Conservation (phyloP, 2,113 vertebrate genomes). For the Cololabis saira region DNA sequence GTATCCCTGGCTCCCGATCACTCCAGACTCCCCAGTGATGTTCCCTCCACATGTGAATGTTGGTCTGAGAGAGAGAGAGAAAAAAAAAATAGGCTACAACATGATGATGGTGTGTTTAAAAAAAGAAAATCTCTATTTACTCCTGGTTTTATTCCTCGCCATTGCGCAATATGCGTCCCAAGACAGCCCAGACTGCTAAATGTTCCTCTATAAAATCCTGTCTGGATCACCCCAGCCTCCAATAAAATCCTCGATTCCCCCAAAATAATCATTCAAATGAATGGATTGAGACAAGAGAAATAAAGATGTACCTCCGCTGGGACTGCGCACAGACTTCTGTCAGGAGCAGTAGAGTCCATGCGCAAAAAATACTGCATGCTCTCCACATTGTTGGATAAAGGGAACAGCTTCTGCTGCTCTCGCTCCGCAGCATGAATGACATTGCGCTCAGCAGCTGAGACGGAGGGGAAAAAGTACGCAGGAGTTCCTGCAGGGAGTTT, state of each 20-base stretch:
- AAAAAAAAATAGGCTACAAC: not conserved
- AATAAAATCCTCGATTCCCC: constrained; percentile 32
- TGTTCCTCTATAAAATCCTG: constrained; percentile 26
- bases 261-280: constrained; percentile 13
- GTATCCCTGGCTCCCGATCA: constrained; percentile 97
- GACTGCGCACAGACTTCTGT: constrained; percentile 71
- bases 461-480: constrained; percentile 53
- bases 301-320: constrained; percentile 79
- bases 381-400: constrained; percentile 76
- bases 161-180: constrained; percentile 41
- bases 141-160: not conserved
- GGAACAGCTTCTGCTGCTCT: constrained; percentile 59
- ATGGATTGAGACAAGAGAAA: not conserved
- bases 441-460: constrained; percentile 50
- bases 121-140: not conserved
- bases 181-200: constrained; percentile 35
- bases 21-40: constrained; percentile 91
- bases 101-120: constrained; percentile 7
- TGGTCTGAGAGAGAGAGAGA: constrained; percentile 75
- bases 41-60: constrained; percentile 92
- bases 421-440: constrained; percentile 61
- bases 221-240: constrained; percentile 11
- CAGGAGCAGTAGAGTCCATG: constrained; percentile 76
- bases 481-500: constrained; percentile 72
- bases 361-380: constrained; percentile 70